phyloP scores from a whole-genome alignment of 2,797 vertebrate species.

The Cercopithecus neglectus region DNA sequence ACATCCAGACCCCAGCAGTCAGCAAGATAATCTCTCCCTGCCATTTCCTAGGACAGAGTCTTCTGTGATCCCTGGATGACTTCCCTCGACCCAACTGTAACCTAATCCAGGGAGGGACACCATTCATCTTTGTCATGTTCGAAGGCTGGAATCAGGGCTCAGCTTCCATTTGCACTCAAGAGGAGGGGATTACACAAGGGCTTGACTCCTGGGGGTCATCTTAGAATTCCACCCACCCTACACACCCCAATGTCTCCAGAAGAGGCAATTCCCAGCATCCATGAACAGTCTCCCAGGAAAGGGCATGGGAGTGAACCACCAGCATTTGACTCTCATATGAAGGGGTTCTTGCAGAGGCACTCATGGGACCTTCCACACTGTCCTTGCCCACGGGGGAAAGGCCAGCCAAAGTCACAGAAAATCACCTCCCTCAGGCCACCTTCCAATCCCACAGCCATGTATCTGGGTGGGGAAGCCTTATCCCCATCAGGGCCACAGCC shows the following conservation, averaged over 20 bases:
- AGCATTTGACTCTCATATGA: neutral
- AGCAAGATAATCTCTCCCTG: neutral
- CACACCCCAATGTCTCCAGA: accelerated
- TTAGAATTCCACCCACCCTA: neutral
- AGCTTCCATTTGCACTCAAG: no score
- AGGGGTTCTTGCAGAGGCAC: neutral
- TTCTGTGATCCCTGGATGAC: no score
- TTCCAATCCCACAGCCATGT: neutral
- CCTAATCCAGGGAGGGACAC: neutral
- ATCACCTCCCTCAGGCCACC: accelerated
- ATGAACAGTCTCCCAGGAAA: no score
- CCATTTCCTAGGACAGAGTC: neutral
- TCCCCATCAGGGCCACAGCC: accelerated
- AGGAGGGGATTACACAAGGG: neutral
- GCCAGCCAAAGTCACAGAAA: neutral
- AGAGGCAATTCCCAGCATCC: neutral
- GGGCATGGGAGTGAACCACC: accelerated
- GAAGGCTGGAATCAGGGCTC: neutral
- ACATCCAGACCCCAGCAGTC: neutral
- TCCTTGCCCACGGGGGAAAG: neutral
- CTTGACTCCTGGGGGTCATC: neutral
- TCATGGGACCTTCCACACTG: accelerated
- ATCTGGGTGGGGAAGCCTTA: accelerated
- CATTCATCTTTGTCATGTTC: no score
- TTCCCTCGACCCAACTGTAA: neutral